phyloP scores from a whole-genome alignment of 2,797 vertebrate species.

The Zalophus californianus region DNA sequence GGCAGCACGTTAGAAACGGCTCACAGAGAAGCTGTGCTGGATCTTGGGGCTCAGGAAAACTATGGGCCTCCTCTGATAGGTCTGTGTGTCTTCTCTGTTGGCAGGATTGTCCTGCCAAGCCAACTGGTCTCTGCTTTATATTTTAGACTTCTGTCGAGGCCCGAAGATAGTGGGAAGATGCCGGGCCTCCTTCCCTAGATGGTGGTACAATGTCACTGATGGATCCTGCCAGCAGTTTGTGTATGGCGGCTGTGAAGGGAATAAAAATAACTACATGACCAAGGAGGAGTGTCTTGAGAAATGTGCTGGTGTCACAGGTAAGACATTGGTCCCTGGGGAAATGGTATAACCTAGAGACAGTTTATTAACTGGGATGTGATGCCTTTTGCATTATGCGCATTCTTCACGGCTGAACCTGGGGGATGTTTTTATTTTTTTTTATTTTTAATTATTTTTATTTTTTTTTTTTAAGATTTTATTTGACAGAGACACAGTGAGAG shows the following conservation, averaged over 20 bases:
- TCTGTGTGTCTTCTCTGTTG: neutral
- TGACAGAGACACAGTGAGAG: no score
- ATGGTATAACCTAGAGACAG: neutral
- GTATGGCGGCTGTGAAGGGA: slow-evolving; percentile 90
- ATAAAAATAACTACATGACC: slow-evolving; percentile 87
- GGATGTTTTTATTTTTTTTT: no score
- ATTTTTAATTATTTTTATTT: no score
- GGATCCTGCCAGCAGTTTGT: slow-evolving; percentile 86
- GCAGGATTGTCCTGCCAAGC: neutral
- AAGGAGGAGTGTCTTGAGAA: slow-evolving; percentile 81
- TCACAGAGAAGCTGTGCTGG: neutral
- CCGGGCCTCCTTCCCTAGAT: slow-evolving; percentile 87
- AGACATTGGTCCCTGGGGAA: neutral
- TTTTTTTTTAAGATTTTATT: no score
- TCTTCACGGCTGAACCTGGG: neutral
- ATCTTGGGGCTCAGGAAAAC: neutral
- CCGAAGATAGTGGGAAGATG: slow-evolving; percentile 86
- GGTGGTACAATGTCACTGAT: slow-evolving; percentile 85
- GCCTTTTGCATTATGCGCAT: neutral
- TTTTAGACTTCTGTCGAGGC: slow-evolving; percentile 87
- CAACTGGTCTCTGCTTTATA: slow-evolving; percentile 34
- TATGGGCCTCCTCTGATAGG: neutral
- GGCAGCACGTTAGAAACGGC: neutral
- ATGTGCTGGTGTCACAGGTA: slow-evolving; percentile 83
- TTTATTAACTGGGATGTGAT: neutral